phyloP scores from a whole-genome alignment of 2,797 vertebrate genomes.

The Peromyscus aztecus region DNA sequence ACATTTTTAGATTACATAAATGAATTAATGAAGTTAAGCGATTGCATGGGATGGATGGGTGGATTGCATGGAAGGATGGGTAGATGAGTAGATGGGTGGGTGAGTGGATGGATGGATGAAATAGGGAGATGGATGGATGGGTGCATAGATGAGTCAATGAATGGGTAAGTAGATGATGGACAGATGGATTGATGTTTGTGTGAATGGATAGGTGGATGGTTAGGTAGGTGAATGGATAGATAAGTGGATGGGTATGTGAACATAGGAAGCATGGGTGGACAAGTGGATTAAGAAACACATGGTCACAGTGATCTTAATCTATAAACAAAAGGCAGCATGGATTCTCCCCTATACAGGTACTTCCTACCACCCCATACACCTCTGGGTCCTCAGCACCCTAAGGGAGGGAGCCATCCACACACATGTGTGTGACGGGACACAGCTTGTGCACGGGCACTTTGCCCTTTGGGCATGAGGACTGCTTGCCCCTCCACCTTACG shows the following conservation, averaged over 20 bases:
- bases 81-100: too few species aligned
- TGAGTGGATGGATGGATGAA: background rate
- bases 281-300: background rate
- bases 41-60: background rate
- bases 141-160: background rate
- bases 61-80: background rate
- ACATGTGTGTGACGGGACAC: accelerated
- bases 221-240: too few species aligned
- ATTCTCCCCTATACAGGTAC: background rate
- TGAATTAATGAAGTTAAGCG: background rate
- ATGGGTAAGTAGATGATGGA: too few species aligned
- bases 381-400: background rate
- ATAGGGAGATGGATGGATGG: too few species aligned
- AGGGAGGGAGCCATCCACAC: accelerated
- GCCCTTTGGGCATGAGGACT: background rate
- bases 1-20: background rate
- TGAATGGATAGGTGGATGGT: too few species aligned
- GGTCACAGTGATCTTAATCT: conserved; percentile 13
- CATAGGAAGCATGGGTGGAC: background rate
- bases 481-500: background rate
- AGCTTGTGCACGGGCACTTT: background rate
- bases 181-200: background rate
- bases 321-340: background rate
- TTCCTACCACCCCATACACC: too few species aligned
- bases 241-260: background rate